Evolutionary conservation across 2,888 invertebrate genomes (phyloP).

Genomic region (Thymelicus acteon): DNA sequence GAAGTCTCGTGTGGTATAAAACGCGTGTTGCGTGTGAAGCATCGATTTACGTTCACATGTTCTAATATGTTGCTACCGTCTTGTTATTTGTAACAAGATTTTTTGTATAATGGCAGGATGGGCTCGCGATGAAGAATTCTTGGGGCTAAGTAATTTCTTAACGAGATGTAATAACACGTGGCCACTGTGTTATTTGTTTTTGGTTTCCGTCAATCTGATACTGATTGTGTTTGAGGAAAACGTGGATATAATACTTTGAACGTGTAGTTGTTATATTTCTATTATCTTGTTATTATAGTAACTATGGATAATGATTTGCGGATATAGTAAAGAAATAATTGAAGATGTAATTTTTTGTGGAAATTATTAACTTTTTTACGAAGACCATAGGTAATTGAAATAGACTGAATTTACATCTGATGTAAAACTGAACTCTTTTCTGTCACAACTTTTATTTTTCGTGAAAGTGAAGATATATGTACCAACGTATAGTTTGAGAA

Average conservation of each 20-base stretch:
- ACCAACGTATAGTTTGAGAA: no score
- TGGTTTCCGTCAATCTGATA: slow-evolving; percentile 38
- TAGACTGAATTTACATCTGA: background rate
- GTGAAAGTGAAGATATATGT: no score
- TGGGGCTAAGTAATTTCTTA: slow-evolving; percentile 33
- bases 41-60: slow-evolving; percentile 75
- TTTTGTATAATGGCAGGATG: slow-evolving; percentile 57
- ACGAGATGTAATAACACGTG: slow-evolving; percentile 31
- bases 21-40: slow-evolving; percentile 66
- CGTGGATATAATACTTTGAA: background rate
- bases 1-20: slow-evolving; percentile 37
- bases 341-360: background rate
- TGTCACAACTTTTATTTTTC: no score
- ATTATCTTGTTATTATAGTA: slow-evolving; percentile 7
- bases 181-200: slow-evolving; percentile 33
- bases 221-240: slow-evolving; percentile 35
- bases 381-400: background rate
- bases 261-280: background rate
- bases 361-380: background rate
- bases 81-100: slow-evolving; percentile 66
- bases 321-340: background rate
- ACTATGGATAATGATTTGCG: slow-evolving; percentile 2
- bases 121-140: slow-evolving; percentile 52
- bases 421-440: no score
- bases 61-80: slow-evolving; percentile 73